A percentile compares a stretch with the other conserved stretches of the same genome.
Conservation (phyloP, 2,797 vertebrate genomes). For the Gymnoscopelus braueri region DNA sequence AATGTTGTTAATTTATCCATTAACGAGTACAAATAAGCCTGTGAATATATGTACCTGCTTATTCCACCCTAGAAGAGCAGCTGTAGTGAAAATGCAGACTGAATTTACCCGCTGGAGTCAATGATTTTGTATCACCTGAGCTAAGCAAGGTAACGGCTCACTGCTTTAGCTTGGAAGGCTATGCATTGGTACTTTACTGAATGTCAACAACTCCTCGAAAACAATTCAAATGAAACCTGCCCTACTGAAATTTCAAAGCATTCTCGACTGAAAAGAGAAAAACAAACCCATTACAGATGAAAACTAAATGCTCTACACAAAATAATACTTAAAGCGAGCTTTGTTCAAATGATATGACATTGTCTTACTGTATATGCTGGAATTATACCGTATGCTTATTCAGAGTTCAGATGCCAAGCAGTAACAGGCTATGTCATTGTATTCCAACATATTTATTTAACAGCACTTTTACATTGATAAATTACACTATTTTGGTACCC, state of each 20-base stretch:
- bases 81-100: constrained; percentile 32
- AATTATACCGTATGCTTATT: no score
- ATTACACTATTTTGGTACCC: background rate
- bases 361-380: no score
- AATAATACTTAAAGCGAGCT: no score
- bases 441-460: no score
- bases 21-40: constrained; percentile 24
- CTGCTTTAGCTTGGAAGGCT: constrained; percentile 43
- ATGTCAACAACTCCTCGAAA: constrained; percentile 46
- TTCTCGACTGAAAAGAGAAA: constrained; percentile 5
- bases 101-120: constrained; percentile 19
- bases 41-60: background rate
- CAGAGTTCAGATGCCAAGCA: no score
- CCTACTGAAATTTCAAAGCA: constrained; percentile 30
- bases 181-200: constrained; percentile 22
- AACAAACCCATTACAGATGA: no score
- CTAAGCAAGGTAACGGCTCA: constrained; percentile 39
- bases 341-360: no score
- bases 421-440: no score
- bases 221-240: constrained; percentile 35
- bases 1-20: background rate
- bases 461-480: background rate
- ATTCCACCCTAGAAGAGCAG: constrained; percentile 14
- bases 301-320: no score
- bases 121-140: constrained; percentile 3